phyloP scores from a whole-genome alignment of 2,113 vertebrate species.

The Orthonyx spaldingii region DNA sequence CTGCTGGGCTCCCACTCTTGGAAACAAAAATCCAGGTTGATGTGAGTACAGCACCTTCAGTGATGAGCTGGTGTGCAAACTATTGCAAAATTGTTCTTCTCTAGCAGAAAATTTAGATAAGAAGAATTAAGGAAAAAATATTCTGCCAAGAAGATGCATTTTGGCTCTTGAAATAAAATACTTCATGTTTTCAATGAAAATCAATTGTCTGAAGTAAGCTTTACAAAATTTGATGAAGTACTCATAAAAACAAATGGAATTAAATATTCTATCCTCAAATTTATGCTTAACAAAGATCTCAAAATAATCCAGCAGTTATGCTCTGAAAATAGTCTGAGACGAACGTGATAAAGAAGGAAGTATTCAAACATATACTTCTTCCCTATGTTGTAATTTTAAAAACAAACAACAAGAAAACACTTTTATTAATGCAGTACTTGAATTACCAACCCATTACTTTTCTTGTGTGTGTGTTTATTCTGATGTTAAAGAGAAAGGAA shows the following conservation, averaged over 20 bases:
- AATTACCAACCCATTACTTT: neutral
- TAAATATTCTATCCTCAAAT: neutral
- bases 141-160: neutral
- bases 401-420: rapidly evolving
- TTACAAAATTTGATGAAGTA: neutral
- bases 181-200: neutral
- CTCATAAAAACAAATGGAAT: neutral
- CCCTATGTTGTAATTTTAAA: neutral
- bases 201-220: neutral
- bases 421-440: neutral
- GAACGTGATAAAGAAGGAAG: neutral
- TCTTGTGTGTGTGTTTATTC: neutral
- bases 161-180: neutral
- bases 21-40: neutral
- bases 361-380: neutral
- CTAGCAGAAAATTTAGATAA: neutral
- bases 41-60: neutral
- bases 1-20: neutral
- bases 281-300: neutral
- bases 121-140: neutral
- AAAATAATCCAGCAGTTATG: neutral
- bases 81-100: neutral
- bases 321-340: neutral
- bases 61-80: neutral
- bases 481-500: neutral